Base-by-base conservation (phyloP, 23 tunicate genomes). In the Styela plicata region DNA sequence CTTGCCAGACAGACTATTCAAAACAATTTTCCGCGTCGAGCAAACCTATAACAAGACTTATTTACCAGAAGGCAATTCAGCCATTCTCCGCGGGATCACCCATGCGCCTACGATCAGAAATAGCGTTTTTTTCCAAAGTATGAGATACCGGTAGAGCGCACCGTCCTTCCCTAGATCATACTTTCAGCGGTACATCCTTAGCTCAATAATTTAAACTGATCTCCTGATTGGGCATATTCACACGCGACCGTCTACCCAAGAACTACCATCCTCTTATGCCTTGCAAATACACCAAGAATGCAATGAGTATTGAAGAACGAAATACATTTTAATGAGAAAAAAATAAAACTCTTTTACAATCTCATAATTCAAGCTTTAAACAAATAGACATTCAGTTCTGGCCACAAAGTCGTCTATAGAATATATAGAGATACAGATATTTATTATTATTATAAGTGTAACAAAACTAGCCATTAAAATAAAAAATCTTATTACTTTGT, bases 331-430 rank as follows among this genome's bases (percentile, higher is more conserved):
- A 87, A 65, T 87, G 86, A 83, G 82, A 87, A 84, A n/a, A 87
- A 87, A 87, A 87, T 82, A 82, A 87, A 82, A 87, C 84, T 36
- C 71, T 80, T 85, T 86, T 87, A 87, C 91, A 87, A 86, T 86
- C 90, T 86, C 90, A 79, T 71, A 71, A 34, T 71, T 71, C 77
- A 71, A 71, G 77, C 77, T 71, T 44, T 71, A 71, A 71, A 71
- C 36, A 71, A 71, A 71, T 71, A 71, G 29, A 71, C 77, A 71
- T 71, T 71, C 70, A 66, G 77, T 71, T 71, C 36, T 34, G 77
- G 77, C 77, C 77, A 71, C 34, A 71, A 71, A 34, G 34, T 71
- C 36, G 77, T 71, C 77, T 71, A 71, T 71, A 71, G 77, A 71
- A 71, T 71, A 71, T 71, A 71, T 33, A 71, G 32, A 71, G 26